Base-by-base conservation (phyloP, 2,113 vertebrate species). In the Crotalus helleri region DNA sequence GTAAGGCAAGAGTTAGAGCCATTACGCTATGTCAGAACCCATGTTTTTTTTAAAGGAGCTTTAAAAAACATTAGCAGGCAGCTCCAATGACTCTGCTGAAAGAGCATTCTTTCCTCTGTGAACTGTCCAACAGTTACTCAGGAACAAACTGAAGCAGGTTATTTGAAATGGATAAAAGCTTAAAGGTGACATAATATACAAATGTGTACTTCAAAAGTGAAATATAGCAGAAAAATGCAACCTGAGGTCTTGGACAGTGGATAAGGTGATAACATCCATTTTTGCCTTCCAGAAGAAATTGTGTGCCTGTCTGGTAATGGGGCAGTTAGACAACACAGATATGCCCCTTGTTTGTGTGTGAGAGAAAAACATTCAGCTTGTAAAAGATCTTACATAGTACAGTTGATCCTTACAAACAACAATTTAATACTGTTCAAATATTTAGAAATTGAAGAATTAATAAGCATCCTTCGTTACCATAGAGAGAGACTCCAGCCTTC, bases 401-500 rank as follows among this genome's bases (percentile, higher is more conserved):
- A 93, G 89, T 92, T 93, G 88, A 91, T 59, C 87, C 93, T 85
- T 44, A 88, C 94, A 58, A 12, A 49, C 29, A 88, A 19, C 51
- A 44, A 92, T 92, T 91, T 21, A 91, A 13, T 92, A 95, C 87
- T 23, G 11, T 1, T 93, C 90, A 90, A 95, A 88, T 89, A 55
- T 0, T 19, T 1, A 81, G 1, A 95, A 57, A 5, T 33, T 59
- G 9, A 61, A 87, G 24, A 95, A 61, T 95, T 95, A 94, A 46
- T 86, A 91, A 5, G 61, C 87, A 69, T 95, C 96, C 90, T 95
- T 95, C 92, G 54, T 97, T 97, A 99, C 99, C 99, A 11, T 99
- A 99, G 93, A 98, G 85, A 0, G 99, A 99, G 85, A 99, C 98
- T 57, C 98, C 99, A 5, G 99, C 97, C 89, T 97, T 96, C 95